Percentiles rank a stretch among this genome's conserved stretches.
Conservation (phyloP, 2,888 invertebrate species). For the Machimus rusticus region DNA sequence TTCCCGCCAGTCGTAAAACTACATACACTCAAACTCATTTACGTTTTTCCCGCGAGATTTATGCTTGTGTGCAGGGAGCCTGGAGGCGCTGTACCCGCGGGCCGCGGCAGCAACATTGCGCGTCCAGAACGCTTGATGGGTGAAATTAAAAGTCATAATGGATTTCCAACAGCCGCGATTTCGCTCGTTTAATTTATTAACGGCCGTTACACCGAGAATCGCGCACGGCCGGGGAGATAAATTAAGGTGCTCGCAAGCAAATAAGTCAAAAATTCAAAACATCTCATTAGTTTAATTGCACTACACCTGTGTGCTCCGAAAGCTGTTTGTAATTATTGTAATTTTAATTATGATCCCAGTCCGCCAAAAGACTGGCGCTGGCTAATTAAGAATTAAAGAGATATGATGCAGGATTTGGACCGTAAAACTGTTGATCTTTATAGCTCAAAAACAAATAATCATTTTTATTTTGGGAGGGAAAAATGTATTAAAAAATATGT, state of each 20-base stretch:
- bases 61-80: neutral
- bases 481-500: no score
- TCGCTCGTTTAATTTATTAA: neutral
- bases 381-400: neutral
- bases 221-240: neutral
- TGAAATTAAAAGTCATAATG: neutral
- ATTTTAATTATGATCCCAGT: neutral
- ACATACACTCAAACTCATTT: neutral
- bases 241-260: neutral
- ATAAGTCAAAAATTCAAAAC: neutral
- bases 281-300: neutral
- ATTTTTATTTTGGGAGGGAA: neutral
- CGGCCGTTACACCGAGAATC: neutral
- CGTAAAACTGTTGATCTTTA: neutral
- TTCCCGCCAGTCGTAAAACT: neutral
- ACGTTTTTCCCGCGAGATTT: neutral
- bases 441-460: neutral
- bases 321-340: neutral
- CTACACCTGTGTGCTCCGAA: neutral
- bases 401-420: neutral
- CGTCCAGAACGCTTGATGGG: neutral
- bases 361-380: neutral
- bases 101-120: neutral
- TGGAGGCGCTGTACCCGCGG: neutral
- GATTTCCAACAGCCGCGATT: neutral